Percentiles rank a stretch among this genome's conserved stretches.
phyloP scores from a whole-genome alignment of 2,888 invertebrate species.

The Cantharis rufa region DNA sequence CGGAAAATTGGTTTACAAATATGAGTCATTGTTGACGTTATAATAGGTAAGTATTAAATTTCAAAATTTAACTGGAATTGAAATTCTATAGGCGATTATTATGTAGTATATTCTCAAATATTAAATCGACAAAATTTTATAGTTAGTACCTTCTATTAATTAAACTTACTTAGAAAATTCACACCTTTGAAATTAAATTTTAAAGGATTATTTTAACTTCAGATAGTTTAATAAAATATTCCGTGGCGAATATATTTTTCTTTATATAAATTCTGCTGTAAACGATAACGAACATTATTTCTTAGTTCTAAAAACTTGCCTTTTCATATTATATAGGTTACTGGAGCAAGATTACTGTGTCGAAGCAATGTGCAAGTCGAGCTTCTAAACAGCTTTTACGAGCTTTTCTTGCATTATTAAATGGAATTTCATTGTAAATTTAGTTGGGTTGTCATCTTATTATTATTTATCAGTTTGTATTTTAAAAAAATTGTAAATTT shows the following conservation, averaged over 20 bases:
- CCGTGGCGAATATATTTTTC: too few relatives aligned
- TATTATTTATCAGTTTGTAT: neutral
- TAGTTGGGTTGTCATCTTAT: constrained; percentile 6
- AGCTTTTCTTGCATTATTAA: constrained; percentile 24
- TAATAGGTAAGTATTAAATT: neutral
- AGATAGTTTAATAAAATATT: too few relatives aligned
- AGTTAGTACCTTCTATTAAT: neutral
- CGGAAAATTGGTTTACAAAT: neutral
- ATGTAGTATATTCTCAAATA: neutral
- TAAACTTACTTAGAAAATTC: too few relatives aligned
- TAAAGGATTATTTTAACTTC: too few relatives aligned
- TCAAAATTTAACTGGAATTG: neutral
- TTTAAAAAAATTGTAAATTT: neutral
- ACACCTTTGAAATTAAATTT: too few relatives aligned
- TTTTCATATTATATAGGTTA: constrained; percentile 15
- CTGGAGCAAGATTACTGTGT: constrained; percentile 15
- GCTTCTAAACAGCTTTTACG: constrained; percentile 15
- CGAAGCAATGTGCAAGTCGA: constrained; percentile 10
- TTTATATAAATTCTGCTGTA: neutral
- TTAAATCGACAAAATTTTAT: neutral
- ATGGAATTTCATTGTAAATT: constrained; percentile 15
- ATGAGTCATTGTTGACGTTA: neutral
- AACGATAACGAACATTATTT: too few relatives aligned
- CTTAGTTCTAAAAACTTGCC: neutral
- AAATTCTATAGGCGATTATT: neutral